These are phyloP conservation scores for Rhadina sibilatrix DNA, from an alignment of 2,113 vertebrate genomes.

Conservation along the genomic window DNA sequence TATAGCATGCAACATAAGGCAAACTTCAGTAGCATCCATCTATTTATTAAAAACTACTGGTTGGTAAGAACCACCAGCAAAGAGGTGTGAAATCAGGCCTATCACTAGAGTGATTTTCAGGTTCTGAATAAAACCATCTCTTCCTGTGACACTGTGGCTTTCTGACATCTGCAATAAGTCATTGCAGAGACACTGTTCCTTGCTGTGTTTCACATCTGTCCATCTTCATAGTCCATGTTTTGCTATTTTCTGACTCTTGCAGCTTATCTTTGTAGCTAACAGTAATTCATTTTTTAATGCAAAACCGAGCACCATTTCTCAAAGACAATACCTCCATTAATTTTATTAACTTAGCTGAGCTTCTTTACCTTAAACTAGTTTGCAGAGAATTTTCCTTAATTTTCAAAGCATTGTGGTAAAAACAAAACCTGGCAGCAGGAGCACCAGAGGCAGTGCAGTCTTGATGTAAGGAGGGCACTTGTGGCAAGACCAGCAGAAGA, in stretches of 20 bases:
- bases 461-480: background rate
- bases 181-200: background rate
- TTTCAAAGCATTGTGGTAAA: background rate
- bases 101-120: background rate
- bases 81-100: background rate
- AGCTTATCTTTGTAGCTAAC: background rate
- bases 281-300: background rate
- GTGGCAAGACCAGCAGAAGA: background rate
- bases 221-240: fast-evolving
- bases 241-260: background rate
- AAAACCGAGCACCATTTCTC: background rate
- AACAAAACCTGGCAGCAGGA: background rate
- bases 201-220: background rate
- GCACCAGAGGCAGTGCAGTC: background rate
- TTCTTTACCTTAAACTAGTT: background rate
- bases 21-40: background rate
- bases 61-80: background rate
- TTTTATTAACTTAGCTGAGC: background rate
- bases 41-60: background rate
- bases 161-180: background rate
- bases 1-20: background rate
- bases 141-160: background rate
- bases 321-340: background rate
- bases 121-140: background rate
- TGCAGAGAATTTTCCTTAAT: background rate